phyloP scores from a whole-genome alignment of 2,888 invertebrate species.

The Lochmaea crataegi region DNA sequence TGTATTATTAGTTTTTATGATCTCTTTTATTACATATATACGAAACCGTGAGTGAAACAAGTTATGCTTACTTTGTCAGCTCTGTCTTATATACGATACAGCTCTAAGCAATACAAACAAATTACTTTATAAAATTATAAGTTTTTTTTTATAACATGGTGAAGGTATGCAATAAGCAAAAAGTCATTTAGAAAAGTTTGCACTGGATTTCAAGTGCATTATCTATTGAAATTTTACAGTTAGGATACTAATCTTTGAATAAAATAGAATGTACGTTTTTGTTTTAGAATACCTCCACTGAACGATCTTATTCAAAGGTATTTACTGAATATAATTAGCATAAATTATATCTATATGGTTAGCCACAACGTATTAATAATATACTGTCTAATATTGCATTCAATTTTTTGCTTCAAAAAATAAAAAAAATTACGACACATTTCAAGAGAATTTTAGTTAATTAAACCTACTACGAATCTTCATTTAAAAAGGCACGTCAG shows the following conservation, averaged over 20 bases:
- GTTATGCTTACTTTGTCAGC: constrained; percentile 28
- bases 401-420: neutral
- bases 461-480: neutral
- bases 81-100: constrained; percentile 45
- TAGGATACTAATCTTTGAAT: neutral
- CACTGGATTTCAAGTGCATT: constrained; percentile 45
- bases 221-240: neutral
- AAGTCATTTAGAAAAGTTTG: constrained; percentile 27
- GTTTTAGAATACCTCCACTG: neutral
- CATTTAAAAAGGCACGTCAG: constrained; percentile 2
- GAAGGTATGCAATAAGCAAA: constrained; percentile 46
- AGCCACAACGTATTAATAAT: no score
- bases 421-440: neutral
- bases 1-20: neutral
- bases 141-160: constrained; percentile 31
- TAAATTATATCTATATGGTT: neutral
- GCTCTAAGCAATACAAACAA: constrained; percentile 43
- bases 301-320: neutral
- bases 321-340: neutral
- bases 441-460: neutral
- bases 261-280: neutral
- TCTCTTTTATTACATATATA: neutral
- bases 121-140: constrained; percentile 28
- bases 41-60: neutral
- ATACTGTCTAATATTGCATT: neutral